A percentile compares a stretch with the other conserved stretches of the same genome.
Evolutionary conservation across 1,140 invertebrate species (phyloP).

Genomic region (Cotesia vestalis): DNA sequence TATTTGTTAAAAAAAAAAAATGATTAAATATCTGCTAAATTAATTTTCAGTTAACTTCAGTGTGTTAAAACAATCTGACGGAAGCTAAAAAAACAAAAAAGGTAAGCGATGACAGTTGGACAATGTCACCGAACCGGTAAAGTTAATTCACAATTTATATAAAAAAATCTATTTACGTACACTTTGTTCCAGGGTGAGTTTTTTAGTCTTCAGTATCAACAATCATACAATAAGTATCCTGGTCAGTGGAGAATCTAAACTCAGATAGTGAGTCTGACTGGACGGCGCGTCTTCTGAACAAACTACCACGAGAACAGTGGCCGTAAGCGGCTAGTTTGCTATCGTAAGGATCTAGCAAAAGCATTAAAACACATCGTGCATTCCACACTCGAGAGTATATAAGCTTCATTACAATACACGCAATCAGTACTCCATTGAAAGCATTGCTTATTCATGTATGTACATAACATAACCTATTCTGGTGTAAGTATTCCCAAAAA

Average conservation of each 20-base stretch:
- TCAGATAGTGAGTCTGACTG: not conserved
- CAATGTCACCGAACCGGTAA: constrained; percentile 33
- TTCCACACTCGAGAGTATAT: constrained; percentile 30
- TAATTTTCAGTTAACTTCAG: no score
- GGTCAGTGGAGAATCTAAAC: not conserved
- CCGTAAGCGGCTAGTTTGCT: constrained; percentile 26
- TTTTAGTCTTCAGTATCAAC: constrained; percentile 19
- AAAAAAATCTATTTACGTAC: no score
- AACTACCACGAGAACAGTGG: not conserved
- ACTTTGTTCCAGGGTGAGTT: not conserved
- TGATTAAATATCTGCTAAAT: no score
- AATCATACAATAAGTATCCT: constrained; percentile 17
- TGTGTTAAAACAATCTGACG: no score
- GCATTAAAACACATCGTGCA: constrained; percentile 40
- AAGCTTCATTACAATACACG: constrained; percentile 25
- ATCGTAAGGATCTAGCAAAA: constrained; percentile 37
- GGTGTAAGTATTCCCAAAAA: no score
- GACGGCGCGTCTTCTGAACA: not conserved
- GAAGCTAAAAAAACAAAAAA: no score
- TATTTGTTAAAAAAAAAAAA: no score
- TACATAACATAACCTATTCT: not conserved
- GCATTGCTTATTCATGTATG: not conserved
- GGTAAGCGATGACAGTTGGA: constrained; percentile 10
- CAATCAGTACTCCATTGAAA: constrained; percentile 5
- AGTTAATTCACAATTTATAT: constrained; percentile 12